Evolutionary conservation across 2,113 vertebrate genomes (phyloP), one percentile per base, ranked within the genome.

Genomic region (Psittacara wagleri): DNA sequence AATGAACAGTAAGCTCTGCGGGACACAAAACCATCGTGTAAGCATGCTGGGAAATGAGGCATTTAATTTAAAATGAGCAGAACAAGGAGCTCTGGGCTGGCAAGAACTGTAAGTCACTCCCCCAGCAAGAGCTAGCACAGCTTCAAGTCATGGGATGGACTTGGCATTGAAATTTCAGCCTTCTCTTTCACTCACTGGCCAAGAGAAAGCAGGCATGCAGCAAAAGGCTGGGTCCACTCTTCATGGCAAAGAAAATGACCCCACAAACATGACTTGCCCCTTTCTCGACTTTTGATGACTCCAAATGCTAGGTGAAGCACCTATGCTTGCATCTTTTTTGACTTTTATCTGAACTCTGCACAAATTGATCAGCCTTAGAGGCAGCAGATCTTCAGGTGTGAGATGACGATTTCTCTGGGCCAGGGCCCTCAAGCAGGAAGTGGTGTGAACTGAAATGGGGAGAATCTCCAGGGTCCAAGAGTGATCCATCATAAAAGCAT

Each of bases 41-140:
- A 84, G 78, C 61, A 67, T 72, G 41, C 11, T 83, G 79, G 83
- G 49, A 94, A 92, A 62, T 0, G 13, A 92, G 62, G 72, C 49
- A 75, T 88, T 96, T 90, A 79, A 90, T 96, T 94, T 88, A 66
- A 87, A 94, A 86, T 31, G 43, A 80, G 70, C 31, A 61, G 83
- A 86, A 70, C n/a, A 28, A 51, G 68, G 44, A 70, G 57, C 69
- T 49, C 39, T 2, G 10, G 64, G 41, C 44, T 81, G 39, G n/a
- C 70, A 94, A 76, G 44, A 76, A 63, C 48, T 85, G 49, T 3
- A 2, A 92, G 54, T 33, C 37, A 25, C 27, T 75, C 13, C 28
- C 17, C 13, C 20, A 37, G 68, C 33, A 78, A 82, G 27, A 80
- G 55, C 44, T 74, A 79, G 15, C 41, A 66, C 41, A 90, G 33